A percentile compares a stretch with the other conserved stretches of the same genome.
Conservation (phyloP, 64 coral and sea anemone genomes). For the Pocillopora damicornis region DNA sequence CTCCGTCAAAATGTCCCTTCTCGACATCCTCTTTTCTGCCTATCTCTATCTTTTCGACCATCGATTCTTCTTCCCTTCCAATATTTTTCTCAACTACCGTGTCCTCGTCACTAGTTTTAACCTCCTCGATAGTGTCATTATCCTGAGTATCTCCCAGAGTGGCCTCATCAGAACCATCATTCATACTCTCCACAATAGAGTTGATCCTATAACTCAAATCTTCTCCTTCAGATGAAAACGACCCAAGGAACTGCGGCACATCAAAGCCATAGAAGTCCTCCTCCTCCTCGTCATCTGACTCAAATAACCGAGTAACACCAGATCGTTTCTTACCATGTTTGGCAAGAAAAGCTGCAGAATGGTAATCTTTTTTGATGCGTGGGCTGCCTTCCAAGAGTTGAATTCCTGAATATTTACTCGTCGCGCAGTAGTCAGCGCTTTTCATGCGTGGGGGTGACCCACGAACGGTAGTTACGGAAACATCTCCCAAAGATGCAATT, state of each 20-base stretch:
- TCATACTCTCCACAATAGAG: slow-evolving; percentile 25
- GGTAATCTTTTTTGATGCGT: neutral
- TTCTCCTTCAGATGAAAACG: slow-evolving; percentile 44
- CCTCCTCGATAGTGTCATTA: neutral
- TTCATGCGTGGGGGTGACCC: neutral
- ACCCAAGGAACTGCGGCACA: slow-evolving; percentile 49
- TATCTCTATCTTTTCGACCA: neutral
- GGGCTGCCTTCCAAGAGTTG: neutral
- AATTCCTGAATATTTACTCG: neutral
- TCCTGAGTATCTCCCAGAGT: slow-evolving; percentile 6
- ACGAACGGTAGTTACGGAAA: neutral
- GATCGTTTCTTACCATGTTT: neutral
- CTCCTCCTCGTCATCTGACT: slow-evolving; percentile 56
- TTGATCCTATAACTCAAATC: slow-evolving; percentile 18
- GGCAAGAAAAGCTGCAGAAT: neutral
- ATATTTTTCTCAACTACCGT: neutral
- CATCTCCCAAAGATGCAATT: neutral
- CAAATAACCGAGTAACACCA: slow-evolving; percentile 25
- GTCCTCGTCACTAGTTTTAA: neutral
- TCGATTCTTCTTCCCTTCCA: neutral
- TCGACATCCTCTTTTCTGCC: neutral
- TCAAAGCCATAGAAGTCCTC: slow-evolving; percentile 48
- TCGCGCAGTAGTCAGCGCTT: neutral
- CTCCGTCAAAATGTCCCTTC: neutral
- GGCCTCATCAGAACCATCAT: neutral